Conservation (phyloP, 2,797 vertebrate species). For the Enteromius treurensis region DNA sequence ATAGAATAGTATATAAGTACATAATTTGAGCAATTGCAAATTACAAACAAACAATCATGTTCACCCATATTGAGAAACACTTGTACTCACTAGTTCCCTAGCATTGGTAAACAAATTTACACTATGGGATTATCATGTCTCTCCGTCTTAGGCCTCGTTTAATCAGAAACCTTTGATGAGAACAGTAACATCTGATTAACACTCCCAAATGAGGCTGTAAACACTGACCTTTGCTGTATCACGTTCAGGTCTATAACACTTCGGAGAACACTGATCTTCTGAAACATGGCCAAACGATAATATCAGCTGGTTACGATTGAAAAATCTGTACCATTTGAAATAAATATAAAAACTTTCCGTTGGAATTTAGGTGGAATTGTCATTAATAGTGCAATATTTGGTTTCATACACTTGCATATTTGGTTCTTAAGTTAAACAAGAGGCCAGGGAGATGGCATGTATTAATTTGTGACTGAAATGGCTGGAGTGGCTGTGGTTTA, state of each 20-base stretch:
- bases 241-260: not conserved
- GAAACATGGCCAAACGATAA: not conserved
- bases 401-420: not conserved
- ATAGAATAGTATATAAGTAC: not conserved
- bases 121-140: not conserved
- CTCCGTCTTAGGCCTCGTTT: not conserved
- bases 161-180: not conserved
- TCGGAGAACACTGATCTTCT: not conserved
- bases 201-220: not conserved
- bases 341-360: not conserved
- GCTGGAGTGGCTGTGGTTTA: slow-evolving; percentile 60
- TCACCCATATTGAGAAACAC: not conserved
- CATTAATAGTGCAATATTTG: not conserved
- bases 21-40: not conserved
- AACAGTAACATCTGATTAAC: not conserved
- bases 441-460: not conserved
- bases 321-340: not conserved
- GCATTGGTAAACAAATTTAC: not conserved
- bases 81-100: not conserved
- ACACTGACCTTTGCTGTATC: not conserved
- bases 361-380: not conserved
- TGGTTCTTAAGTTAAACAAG: not conserved
- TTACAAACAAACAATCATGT: not conserved
- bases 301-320: not conserved
- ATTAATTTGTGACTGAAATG: slow-evolving; percentile 51